Conservation (phyloP, 2,888 invertebrate species). For the Bimastos eiseni region DNA sequence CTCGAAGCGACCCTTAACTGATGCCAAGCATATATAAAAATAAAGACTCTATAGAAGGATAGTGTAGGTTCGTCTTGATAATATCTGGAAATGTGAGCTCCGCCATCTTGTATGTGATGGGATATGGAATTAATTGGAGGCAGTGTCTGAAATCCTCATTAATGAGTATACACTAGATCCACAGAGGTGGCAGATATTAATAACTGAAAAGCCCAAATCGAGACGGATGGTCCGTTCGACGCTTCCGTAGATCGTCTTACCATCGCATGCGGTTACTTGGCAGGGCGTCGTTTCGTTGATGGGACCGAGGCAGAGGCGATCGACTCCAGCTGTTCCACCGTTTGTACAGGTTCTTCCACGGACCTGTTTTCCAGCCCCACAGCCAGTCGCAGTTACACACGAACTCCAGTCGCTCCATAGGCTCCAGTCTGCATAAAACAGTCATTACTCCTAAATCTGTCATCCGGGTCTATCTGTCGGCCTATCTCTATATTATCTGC, state of each 20-base stretch:
- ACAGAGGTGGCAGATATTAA: too few species aligned
- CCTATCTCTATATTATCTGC: not conserved
- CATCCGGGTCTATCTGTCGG: not conserved
- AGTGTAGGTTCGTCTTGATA: too few species aligned
- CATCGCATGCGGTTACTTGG: conserved; percentile 37
- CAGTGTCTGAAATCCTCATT: too few species aligned
- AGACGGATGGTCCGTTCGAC: not conserved
- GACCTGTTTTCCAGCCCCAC: conserved; percentile 51
- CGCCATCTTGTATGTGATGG: too few species aligned
- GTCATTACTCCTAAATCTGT: not conserved
- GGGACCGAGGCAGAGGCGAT: conserved; percentile 41
- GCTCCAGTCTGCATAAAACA: conserved; percentile 50
- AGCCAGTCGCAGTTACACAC: conserved; percentile 51
- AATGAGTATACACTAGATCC: too few species aligned
- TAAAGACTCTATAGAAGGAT: too few species aligned
- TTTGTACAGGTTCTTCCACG: conserved; percentile 52
- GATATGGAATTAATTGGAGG: too few species aligned
- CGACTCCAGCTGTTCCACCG: conserved; percentile 40
- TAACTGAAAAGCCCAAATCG: too few species aligned
- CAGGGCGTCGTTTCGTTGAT: conserved; percentile 42
- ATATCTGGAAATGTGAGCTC: too few species aligned
- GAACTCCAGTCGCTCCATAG: conserved; percentile 54
- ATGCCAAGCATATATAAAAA: too few species aligned
- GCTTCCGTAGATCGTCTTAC: conserved; percentile 32
- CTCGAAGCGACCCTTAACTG: too few species aligned